Percentiles rank a stretch among this genome's conserved stretches.
Evolutionary conservation across 2,797 vertebrate species (phyloP).

Genomic region (Nasua narica): DNA sequence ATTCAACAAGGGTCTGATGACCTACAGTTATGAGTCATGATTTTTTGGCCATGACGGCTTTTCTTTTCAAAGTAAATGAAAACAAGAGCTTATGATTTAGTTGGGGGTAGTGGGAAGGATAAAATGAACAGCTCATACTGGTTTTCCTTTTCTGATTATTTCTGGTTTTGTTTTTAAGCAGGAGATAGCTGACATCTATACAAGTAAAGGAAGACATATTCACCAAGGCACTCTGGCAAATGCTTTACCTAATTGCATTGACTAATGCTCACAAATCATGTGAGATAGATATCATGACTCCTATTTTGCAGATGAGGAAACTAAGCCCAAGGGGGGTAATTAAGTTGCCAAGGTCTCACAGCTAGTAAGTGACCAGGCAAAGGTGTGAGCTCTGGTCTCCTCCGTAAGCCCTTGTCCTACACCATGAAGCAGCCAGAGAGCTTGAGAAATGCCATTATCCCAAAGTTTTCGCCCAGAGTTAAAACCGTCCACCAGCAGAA

Average conservation of each 20-base stretch:
- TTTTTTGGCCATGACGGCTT: not conserved
- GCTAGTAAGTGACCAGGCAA: not conserved
- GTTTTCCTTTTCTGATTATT: not conserved
- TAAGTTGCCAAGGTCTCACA: not conserved
- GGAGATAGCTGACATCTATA: not conserved
- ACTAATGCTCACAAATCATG: not conserved
- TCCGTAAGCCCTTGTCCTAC: not conserved
- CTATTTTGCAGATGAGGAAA: not conserved
- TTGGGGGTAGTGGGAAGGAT: not conserved
- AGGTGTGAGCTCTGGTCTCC: not conserved
- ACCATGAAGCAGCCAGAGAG: not conserved
- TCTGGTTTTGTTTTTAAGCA: not conserved
- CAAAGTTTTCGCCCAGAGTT: not conserved
- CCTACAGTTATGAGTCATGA: not conserved
- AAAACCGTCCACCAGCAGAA: not conserved
- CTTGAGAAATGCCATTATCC: not conserved
- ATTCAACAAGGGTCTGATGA: not conserved
- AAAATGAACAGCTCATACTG: not conserved
- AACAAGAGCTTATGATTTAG: not conserved
- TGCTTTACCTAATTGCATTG: not conserved
- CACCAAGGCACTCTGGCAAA: not conserved
- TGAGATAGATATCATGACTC: not conserved
- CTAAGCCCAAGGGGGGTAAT: not conserved
- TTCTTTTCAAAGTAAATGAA: not conserved
- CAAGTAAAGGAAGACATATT: not conserved